Evolutionary conservation across 2,113 vertebrate species (phyloP), one percentile per base, ranked within the genome.

Genomic region (Tenebrosternarchus preto): DNA sequence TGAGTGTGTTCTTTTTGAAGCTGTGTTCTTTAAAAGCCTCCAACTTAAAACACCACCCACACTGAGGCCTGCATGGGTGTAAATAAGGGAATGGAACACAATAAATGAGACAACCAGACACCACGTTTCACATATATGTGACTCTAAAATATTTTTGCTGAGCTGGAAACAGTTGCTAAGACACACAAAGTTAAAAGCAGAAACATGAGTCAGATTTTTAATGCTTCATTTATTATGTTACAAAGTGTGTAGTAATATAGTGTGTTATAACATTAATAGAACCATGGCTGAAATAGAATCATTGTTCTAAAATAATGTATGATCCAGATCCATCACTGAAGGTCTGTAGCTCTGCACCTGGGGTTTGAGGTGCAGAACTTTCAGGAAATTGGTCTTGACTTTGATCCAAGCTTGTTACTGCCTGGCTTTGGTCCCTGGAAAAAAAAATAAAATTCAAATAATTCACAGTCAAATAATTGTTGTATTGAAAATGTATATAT

Each of bases 1-100:
- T 36, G 53, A 76, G 29, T 61, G 31, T 11, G 36, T 24, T 71
- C 17, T 29, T 43, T 77, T 63, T 82, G 56, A 77, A 82, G 60
- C 27, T 55, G 29, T 25, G 68, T 43, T 64, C 63, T 73, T 53
- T 63, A 80, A 11, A 29, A 25, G 25, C 61, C 55, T 55, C 69
- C 7, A 12, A 36, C 50, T 61, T 67, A 39, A 33, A 69, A 83
- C 22, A 69, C 76, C 76, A 83, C 77, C 77, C 77, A 83, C 77
- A 56, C 50, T 7, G 77, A 70, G 50, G 3, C 6, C 36, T 61
- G 27, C 60, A 25, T 31, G 39, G 39, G 59, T 50, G 59, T 50
- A 59, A 59, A 25, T 33, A 31, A 31, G 36, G 56, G 25, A 78
- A n/a, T 1, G 9, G 25, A 43, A 24, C 74, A 16, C 25, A 17